A percentile compares a stretch with the other conserved stretches of the same genome.
Conservation (phyloP, 1,140 invertebrate species). For the Harlomillsia oculata region DNA sequence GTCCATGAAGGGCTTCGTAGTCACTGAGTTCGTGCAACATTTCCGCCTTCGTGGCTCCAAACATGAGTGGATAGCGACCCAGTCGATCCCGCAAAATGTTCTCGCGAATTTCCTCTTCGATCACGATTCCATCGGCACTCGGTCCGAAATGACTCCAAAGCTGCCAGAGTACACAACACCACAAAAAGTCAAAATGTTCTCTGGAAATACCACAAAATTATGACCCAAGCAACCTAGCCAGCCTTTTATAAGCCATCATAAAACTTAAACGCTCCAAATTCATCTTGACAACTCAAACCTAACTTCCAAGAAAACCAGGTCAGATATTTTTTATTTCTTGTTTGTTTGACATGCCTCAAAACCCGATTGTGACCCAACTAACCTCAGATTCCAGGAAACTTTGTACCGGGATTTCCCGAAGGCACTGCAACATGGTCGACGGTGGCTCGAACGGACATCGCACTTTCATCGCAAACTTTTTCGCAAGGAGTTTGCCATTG, state of each 20-base stretch:
- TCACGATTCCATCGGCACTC: slow-evolving; percentile 75
- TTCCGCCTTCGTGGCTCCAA: slow-evolving; percentile 74
- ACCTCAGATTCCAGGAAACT: slow-evolving; percentile 35
- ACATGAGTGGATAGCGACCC: slow-evolving; percentile 48
- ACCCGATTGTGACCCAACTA: no score
- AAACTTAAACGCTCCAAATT: no score
- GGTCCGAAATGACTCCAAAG: slow-evolving; percentile 54
- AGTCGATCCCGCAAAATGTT: slow-evolving; percentile 31
- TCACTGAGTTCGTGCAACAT: slow-evolving; percentile 60
- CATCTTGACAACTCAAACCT: no score
- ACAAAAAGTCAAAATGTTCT: background rate
- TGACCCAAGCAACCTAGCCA: no score
- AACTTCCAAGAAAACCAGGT: no score
- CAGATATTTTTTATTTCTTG: no score
- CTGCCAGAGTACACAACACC: slow-evolving; percentile 17
- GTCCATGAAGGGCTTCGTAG: slow-evolving; percentile 80
- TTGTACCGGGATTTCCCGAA: slow-evolving; percentile 33
- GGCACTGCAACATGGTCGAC: slow-evolving; percentile 33
- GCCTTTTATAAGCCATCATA: no score
- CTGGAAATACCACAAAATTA: no score
- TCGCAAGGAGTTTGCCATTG: slow-evolving; percentile 33
- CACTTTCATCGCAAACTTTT: slow-evolving; percentile 28
- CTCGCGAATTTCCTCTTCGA: slow-evolving; percentile 40
- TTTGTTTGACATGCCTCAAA: no score
- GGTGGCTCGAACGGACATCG: slow-evolving; percentile 34